phyloP scores from a whole-genome alignment of 2,888 invertebrate species.

The Chironomus riparius region DNA sequence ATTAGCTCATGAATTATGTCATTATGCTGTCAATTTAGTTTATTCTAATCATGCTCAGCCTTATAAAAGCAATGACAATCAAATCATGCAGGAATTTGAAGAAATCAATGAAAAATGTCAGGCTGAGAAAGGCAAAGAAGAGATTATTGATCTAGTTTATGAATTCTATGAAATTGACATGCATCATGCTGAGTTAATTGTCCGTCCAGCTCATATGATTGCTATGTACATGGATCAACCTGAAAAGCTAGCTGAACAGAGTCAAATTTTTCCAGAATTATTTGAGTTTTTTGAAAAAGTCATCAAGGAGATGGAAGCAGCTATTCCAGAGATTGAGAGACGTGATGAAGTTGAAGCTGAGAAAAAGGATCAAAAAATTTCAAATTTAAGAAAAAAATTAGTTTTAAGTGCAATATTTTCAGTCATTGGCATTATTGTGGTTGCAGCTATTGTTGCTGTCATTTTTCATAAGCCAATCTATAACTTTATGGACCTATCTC shows the following conservation, averaged over 20 bases:
- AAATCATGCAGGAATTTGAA: neutral
- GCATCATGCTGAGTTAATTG: neutral
- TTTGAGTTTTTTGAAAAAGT: neutral
- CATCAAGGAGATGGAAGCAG: neutral
- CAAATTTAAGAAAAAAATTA: no score
- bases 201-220: neutral
- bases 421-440: no score
- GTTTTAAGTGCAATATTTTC: no score
- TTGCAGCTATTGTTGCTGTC: no score
- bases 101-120: neutral
- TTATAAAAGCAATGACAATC: neutral
- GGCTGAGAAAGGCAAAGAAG: neutral
- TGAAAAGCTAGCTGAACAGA: neutral
- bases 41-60: neutral
- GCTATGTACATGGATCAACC: neutral
- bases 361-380: no score
- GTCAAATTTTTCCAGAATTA: neutral
- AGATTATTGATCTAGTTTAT: neutral
- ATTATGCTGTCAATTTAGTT: neutral
- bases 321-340: neutral
- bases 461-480: no score
- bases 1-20: neutral
- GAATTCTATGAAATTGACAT: neutral
- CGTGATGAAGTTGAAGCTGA: no score
- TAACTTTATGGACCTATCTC: no score